Percentiles rank a stretch among this genome's conserved stretches.
These are phyloP conservation scores for Athetis lepigone DNA, from an alignment of 2,888 invertebrate genomes.

Conservation along the genomic window DNA sequence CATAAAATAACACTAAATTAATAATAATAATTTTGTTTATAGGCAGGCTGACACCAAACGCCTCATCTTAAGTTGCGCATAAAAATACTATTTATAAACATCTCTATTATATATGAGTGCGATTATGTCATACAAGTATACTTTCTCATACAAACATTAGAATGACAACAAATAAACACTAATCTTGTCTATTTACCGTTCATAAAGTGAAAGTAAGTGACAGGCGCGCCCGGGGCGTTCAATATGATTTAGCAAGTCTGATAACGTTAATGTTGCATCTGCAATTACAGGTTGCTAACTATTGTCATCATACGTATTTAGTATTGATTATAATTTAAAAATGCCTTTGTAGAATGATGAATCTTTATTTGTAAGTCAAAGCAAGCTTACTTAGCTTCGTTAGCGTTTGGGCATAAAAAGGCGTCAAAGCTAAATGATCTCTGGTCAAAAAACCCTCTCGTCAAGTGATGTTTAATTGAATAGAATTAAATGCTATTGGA, in stretches of 20 bases:
- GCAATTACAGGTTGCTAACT: background rate
- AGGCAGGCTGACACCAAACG: background rate
- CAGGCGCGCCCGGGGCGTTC: slow-evolving; percentile 42
- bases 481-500: no score
- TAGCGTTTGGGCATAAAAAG: no score
- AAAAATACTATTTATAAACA: slow-evolving; percentile 17
- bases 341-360: no score
- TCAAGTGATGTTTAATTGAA: no score
- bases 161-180: slow-evolving; percentile 41
- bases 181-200: slow-evolving; percentile 36
- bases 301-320: background rate
- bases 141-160: slow-evolving; percentile 48
- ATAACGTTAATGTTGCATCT: slow-evolving; percentile 25
- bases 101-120: slow-evolving; percentile 5
- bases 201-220: slow-evolving; percentile 58
- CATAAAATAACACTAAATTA: background rate
- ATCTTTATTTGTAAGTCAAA: no score
- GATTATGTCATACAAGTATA: slow-evolving; percentile 35
- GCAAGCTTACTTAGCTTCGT: no score
- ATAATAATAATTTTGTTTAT: background rate
- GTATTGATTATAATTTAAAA: no score
- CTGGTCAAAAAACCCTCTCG: no score
- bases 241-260: slow-evolving; percentile 42
- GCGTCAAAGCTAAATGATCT: no score
- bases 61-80: background rate